These are phyloP conservation scores for Centroberyx gerrardi DNA, from an alignment of 2,797 vertebrate genomes.

Conservation along the genomic window DNA sequence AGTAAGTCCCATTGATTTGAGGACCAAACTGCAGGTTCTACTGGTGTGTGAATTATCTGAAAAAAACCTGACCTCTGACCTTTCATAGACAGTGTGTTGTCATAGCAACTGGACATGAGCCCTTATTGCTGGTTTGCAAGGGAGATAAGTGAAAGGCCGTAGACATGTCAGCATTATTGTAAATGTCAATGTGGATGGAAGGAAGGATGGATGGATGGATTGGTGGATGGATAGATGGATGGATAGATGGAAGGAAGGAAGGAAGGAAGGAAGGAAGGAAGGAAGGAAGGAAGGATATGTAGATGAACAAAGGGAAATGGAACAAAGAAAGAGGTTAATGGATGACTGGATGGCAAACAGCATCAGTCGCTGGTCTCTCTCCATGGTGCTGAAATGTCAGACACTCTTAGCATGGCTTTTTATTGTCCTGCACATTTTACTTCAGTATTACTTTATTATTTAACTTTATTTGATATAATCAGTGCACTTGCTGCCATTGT, in stretches of 20 bases:
- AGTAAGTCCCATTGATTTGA: not conserved
- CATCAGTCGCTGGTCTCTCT: constrained; percentile 50
- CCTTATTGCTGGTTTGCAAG: constrained; percentile 2
- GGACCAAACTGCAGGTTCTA: not conserved
- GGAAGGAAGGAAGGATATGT: constrained; percentile 37
- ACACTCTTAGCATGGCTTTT: not conserved
- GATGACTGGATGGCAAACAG: constrained; percentile 35
- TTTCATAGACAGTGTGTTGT: constrained; percentile 3
- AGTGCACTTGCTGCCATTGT: too few relatives aligned
- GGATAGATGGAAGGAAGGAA: constrained; percentile 16
- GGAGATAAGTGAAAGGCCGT: constrained; percentile 40
- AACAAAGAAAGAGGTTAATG: constrained; percentile 9
- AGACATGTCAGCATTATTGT: constrained; percentile 6
- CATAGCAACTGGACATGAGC: constrained; percentile 17
- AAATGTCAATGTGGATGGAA: not conserved
- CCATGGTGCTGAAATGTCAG: constrained; percentile 68
- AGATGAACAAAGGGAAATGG: constrained; percentile 3
- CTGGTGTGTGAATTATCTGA: not conserved
- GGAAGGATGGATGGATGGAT: constrained; percentile 5
- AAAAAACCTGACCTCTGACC: constrained; percentile 10
- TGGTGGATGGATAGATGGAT: not conserved
- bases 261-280: not conserved
- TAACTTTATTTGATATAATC: too few relatives aligned
- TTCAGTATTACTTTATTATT: constrained; percentile 1
- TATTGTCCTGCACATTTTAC: not conserved